Evolutionary conservation across 2,113 vertebrate genomes (phyloP), one percentile per base, ranked within the genome.

Genomic region (Ranitomeya imitator): DNA sequence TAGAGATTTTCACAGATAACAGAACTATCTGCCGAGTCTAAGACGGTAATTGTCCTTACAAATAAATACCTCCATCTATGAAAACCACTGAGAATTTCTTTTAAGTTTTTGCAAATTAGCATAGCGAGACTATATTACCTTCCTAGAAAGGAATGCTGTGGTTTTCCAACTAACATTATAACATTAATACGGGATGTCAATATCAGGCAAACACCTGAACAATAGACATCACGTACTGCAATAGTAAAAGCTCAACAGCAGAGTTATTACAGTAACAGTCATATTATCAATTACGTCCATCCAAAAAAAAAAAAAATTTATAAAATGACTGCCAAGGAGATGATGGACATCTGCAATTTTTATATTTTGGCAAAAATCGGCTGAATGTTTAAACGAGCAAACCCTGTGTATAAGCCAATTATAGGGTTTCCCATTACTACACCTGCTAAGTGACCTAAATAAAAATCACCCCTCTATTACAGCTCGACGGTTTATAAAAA

Each of bases 101-200:
- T 83, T 51, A 83, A 52, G 63, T 6, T 51, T 83, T 67, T 60
- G 26, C 63, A 21, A 65, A 67, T 83, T 2, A 83, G 7, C 60
- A 67, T 83, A 12, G 61, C 19, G 14, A 69, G 23, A 57, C 59
- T 19, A 51, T 18, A 86, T 86, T 86, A 79, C 61, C 52, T 80
- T n/a, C 7, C 16, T 11, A 7, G 77, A 79, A 67, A 69, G 60
- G 85, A 86, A 86, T 86, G 76, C 11, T 86, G 85, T 86, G 85
- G 85, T 79, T 79, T 76, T 55, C 13, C 52, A 55, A 16, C 16
- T 7, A 60, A 21, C 16, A 69, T 86, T 79, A 57, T 60, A 45
- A 7, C 60, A 80, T 59, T 45, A 6, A 31, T 18, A 55, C 54
- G 59, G 60, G 69, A 69, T 60, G 54, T 31, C 9, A 45, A 76